phyloP scores from a whole-genome alignment of 2,888 invertebrate species.

The Calliphora vomitoria region DNA sequence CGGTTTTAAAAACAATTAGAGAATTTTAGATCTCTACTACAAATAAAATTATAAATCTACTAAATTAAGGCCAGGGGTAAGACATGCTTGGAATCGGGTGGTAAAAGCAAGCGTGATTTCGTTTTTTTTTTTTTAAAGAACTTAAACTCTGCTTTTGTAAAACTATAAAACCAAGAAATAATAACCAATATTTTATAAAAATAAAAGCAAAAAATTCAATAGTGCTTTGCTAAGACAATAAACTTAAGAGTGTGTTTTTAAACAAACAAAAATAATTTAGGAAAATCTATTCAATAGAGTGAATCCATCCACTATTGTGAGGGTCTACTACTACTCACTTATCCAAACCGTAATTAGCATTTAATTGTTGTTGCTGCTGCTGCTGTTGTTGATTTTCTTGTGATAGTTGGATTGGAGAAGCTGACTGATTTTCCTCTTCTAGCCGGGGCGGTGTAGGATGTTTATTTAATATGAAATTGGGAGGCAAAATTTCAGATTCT shows the following conservation, averaged over 20 bases:
- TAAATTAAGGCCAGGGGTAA: neutral
- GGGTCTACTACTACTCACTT: conserved; percentile 80
- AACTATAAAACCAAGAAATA: neutral
- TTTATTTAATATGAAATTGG: conserved; percentile 81
- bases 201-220: neutral
- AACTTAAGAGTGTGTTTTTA: neutral
- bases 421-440: conserved; percentile 50
- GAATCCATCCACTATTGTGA: neutral
- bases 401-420: conserved; percentile 47
- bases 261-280: neutral
- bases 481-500: conserved; percentile 67
- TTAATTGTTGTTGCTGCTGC: conserved; percentile 77
- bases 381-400: conserved; percentile 66
- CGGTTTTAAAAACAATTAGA: too few relatives aligned
- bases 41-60: too few relatives aligned
- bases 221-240: neutral
- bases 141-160: too few relatives aligned
- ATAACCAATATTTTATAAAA: neutral
- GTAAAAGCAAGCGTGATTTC: neutral
- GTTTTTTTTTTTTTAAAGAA: too few relatives aligned
- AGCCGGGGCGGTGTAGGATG: conserved; percentile 79
- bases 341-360: conserved; percentile 79
- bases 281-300: conserved; percentile 38
- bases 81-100: neutral
- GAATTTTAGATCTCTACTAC: too few relatives aligned